Evolutionary conservation across 2,797 vertebrate genomes (phyloP).

Genomic region (Peromyscus attwateri): DNA sequence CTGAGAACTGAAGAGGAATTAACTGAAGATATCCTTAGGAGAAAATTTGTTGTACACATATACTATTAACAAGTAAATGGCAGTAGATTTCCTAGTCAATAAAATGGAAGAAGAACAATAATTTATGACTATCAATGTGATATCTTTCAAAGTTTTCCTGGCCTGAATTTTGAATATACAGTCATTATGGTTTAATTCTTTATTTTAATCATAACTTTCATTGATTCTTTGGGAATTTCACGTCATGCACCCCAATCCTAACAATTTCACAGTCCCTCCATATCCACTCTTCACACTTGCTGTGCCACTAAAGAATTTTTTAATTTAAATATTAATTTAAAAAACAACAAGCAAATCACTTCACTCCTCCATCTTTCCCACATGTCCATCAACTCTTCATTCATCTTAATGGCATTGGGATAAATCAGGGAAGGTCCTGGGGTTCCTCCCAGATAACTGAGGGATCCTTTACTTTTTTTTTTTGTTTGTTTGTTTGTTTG

Average conservation of each 20-base stretch:
- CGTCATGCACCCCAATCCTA: not conserved
- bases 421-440: not conserved
- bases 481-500: too few species aligned
- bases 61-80: not conserved
- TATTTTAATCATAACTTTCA: not conserved
- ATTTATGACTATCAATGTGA: not conserved
- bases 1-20: constrained; percentile 19
- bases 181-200: not conserved
- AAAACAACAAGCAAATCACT: not conserved
- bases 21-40: not conserved
- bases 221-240: not conserved
- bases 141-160: not conserved
- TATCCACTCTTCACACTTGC: not conserved
- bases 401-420: not conserved
- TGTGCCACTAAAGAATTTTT: not conserved
- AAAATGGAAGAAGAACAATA: not conserved
- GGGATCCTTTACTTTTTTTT: not conserved
- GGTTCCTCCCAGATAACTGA: not conserved
- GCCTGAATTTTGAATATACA: not conserved
- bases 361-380: not conserved
- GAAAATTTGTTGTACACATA: not conserved
- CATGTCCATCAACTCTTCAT: not conserved
- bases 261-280: not conserved
- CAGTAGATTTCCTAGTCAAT: not conserved
- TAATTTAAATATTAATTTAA: not conserved